Conservation (phyloP, 35 echinoderm and acorn worm species). For the Ophioderma brevispina region DNA sequence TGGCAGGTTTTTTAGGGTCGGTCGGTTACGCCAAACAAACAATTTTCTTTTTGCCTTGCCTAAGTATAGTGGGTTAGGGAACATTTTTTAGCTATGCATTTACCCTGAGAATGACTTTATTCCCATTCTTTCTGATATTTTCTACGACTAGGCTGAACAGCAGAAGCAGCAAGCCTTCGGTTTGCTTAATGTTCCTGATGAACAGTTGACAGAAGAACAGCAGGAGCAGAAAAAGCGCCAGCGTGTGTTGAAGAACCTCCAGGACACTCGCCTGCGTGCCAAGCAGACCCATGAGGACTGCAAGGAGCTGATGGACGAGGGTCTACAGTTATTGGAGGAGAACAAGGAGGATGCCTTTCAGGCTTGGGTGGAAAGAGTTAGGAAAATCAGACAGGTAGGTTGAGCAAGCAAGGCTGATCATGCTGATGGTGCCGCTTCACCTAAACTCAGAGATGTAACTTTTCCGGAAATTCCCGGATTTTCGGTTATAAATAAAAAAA, state of each 20-base stretch:
- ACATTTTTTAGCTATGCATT: no score
- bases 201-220: constrained; percentile 17
- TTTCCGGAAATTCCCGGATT: no score
- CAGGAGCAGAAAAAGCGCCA: constrained; percentile 37
- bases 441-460: no score
- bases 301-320: constrained; percentile 27
- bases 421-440: no score
- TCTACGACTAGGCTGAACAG: neutral
- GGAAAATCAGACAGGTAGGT: constrained; percentile 22
- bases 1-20: no score
- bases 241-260: constrained; percentile 22
- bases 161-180: neutral
- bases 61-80: no score
- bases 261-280: neutral
- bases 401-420: no score
- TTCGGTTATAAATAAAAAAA: no score
- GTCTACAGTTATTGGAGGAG: constrained; percentile 9
- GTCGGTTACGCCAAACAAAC: no score
- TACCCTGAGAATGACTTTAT: no score
- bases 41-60: no score
- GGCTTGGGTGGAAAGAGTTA: constrained; percentile 7
- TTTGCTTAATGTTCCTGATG: constrained; percentile 32
- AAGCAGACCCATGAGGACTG: constrained; percentile 17
- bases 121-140: no score
- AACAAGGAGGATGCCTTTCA: constrained; percentile 28